Evolutionary conservation across 2,888 invertebrate genomes (phyloP).

Genomic region (Drosophila prolongata): DNA sequence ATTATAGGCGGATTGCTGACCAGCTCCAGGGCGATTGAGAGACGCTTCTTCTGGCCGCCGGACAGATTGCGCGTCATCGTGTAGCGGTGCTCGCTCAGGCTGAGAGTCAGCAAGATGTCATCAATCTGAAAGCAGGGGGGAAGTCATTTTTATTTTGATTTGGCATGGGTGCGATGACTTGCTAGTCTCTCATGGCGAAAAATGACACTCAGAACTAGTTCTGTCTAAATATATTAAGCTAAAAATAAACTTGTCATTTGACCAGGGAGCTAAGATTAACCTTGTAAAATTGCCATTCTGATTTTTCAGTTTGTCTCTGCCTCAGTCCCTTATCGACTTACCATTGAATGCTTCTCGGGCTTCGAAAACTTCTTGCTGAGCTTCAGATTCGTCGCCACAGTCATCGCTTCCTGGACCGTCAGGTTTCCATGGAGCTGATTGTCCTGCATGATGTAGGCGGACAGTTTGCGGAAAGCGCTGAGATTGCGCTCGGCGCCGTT

Average conservation of each 20-base stretch:
- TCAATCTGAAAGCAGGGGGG: slow-evolving; percentile 88
- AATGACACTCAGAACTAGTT: slow-evolving; percentile 16
- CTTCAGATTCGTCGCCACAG: slow-evolving; percentile 95
- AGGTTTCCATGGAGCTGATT: slow-evolving; percentile 96
- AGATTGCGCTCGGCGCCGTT: slow-evolving; percentile 93
- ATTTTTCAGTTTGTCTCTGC: neutral
- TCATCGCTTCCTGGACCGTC: slow-evolving; percentile 97
- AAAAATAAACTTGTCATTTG: slow-evolving; percentile 6
- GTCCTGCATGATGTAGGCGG: slow-evolving; percentile 98
- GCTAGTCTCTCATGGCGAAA: slow-evolving; percentile 17
- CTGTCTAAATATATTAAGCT: neutral
- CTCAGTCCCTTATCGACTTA: slow-evolving; percentile 84
- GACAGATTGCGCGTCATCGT: slow-evolving; percentile 96
- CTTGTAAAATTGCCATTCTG: slow-evolving; percentile 22
- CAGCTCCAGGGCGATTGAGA: slow-evolving; percentile 96
- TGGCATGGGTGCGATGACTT: slow-evolving; percentile 21
- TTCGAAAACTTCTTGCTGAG: slow-evolving; percentile 90
- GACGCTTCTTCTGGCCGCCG: slow-evolving; percentile 97
- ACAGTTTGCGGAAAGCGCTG: slow-evolving; percentile 95
- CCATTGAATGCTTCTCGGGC: slow-evolving; percentile 92
- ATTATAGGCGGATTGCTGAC: slow-evolving; percentile 98
- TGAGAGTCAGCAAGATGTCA: slow-evolving; percentile 95
- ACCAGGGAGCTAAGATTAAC: slow-evolving; percentile 19
- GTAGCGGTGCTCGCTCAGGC: slow-evolving; percentile 93
- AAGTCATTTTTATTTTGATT: slow-evolving; percentile 5